A percentile compares a stretch with the other conserved stretches of the same genome.
These are phyloP conservation scores for Artemia sinica DNA, from an alignment of 2,888 invertebrate genomes.

Conservation along the genomic window DNA sequence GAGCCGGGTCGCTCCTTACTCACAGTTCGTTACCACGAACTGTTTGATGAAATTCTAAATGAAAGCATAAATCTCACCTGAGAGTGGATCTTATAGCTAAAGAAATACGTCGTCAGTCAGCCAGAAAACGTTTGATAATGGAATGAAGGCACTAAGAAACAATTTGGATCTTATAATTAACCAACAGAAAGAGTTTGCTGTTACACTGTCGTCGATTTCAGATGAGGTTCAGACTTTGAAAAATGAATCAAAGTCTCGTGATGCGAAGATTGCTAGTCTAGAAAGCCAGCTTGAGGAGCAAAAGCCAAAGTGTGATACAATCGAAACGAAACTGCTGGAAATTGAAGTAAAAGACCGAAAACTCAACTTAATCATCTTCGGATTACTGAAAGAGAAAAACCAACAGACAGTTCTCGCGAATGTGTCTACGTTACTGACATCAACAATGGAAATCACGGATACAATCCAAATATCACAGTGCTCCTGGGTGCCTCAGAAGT, in stretches of 20 bases:
- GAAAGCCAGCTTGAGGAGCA: background rate
- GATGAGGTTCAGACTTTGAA: background rate
- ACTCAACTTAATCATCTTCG: background rate
- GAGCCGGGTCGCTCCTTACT: too few species aligned
- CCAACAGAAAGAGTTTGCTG: background rate
- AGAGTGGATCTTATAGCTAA: too few species aligned
- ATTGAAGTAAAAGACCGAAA: too few species aligned
- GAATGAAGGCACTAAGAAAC: background rate
- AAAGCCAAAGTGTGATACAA: too few species aligned
- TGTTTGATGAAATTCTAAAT: too few species aligned
- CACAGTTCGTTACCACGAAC: too few species aligned
- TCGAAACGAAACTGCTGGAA: too few species aligned
- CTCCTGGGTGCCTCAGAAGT: background rate
- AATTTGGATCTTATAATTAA: background rate
- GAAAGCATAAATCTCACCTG: too few species aligned
- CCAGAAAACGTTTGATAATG: background rate
- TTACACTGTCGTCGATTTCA: background rate
- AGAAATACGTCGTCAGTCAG: too few species aligned
- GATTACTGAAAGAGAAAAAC: background rate
- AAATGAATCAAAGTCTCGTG: background rate
- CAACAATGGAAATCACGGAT: too few species aligned
- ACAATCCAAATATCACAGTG: background rate
- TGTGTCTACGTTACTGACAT: background rate
- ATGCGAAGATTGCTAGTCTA: background rate
- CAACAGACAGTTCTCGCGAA: constrained; percentile 5